Conservation (phyloP, 2,113 vertebrate species). For the Rhynchopsitta pachyrhyncha region DNA sequence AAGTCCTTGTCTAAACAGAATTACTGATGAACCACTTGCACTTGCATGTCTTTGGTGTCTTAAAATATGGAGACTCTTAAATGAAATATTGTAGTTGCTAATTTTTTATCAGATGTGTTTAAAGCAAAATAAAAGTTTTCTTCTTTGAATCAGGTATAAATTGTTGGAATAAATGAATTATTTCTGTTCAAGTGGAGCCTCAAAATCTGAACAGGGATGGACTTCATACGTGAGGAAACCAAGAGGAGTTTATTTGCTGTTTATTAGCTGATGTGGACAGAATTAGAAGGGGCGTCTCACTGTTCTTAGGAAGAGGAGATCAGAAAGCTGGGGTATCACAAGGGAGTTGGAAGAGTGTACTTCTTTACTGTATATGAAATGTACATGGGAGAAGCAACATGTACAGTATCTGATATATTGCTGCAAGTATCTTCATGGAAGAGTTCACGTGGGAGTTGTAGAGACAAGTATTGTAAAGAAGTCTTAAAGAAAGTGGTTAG, state of each 20-base stretch:
- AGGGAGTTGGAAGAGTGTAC: background rate
- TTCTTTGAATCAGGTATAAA: background rate
- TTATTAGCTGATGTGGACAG: background rate
- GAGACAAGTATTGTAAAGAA: background rate
- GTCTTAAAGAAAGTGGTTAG: background rate
- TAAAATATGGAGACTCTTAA: background rate
- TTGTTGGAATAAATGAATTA: background rate
- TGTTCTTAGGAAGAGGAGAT: background rate
- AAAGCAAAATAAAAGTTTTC: background rate
- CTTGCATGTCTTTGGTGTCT: background rate
- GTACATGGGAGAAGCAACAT: background rate
- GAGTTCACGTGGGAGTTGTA: background rate
- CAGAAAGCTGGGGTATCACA: background rate
- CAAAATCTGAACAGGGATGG: background rate
- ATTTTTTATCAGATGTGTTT: background rate
- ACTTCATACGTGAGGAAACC: background rate
- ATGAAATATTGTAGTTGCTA: background rate
- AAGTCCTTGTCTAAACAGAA: background rate
- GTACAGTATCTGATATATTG: background rate
- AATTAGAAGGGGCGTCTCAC: background rate
- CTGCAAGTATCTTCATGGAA: background rate
- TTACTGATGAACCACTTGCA: background rate
- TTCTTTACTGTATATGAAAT: background rate
- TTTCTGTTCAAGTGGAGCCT: background rate
- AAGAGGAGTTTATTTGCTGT: background rate